phyloP scores from a whole-genome alignment of 2,113 vertebrate species.

The Haemorhous mexicanus region DNA sequence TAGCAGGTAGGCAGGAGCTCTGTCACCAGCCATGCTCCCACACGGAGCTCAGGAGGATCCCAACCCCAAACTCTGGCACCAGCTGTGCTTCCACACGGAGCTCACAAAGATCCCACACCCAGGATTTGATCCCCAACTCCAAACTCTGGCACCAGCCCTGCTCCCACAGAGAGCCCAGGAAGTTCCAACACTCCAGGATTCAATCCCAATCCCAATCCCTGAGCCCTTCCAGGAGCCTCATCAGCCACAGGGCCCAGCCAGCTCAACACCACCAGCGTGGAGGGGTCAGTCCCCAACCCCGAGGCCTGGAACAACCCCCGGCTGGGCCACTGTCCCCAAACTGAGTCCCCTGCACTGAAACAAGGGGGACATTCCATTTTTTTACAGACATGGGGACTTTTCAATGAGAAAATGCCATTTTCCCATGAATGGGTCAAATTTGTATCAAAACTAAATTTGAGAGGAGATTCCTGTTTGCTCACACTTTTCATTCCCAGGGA shows the following conservation, averaged over 20 bases:
- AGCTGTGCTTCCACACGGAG: fast-evolving
- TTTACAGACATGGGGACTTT: not conserved
- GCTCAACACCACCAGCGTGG: not conserved
- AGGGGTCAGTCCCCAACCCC: not conserved
- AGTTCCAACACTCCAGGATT: not conserved
- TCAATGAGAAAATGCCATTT: not conserved
- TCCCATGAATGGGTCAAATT: not conserved
- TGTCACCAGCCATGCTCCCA: fast-evolving
- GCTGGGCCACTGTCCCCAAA: fast-evolving
- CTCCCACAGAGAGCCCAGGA: not conserved
- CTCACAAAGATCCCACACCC: not conserved
- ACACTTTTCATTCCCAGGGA: not conserved
- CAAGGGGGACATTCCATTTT: fast-evolving
- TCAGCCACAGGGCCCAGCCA: not conserved
- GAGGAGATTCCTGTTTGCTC: not conserved
- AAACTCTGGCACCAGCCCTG: not conserved
- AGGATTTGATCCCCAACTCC: too few species aligned
- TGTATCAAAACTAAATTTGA: fast-evolving
- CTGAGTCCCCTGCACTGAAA: not conserved
- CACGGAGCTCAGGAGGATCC: fast-evolving
- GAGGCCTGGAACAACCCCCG: too few species aligned
- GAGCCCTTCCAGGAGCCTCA: not conserved
- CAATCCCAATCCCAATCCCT: not conserved
- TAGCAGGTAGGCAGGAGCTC: fast-evolving
- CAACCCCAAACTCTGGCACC: not conserved